Base-by-base conservation (phyloP, 2,888 invertebrate genomes). In the Horisme vitalbata region DNA sequence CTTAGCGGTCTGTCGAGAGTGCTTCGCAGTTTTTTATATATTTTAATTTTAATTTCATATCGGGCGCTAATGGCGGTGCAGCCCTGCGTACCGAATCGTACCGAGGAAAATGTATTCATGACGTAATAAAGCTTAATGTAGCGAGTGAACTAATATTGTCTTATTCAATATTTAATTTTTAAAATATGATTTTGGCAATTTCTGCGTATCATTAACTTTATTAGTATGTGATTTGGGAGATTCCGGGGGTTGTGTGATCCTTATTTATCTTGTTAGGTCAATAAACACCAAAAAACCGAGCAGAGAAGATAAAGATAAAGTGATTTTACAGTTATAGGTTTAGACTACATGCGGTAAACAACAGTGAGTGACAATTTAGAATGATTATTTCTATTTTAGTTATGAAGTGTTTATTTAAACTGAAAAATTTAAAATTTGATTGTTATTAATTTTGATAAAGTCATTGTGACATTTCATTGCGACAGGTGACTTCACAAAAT, bases 41-140 rank as follows among this genome's bases (percentile, higher is more conserved):
- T 89, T 88, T 89, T 87, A 88, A 88, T 88, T 89, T 89, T 86
- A 87, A 88, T 88, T 88, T 89, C 86, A 89, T 88, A 88, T 87
- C 86, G 81, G 76, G 86, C 77, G 85, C 78, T 89, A 88, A 88
- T 89, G 83, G 87, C 75, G 70, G 79, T 75, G 66, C 79, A 85
- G 85, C 88, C 86, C 86, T 84, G 88, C 89, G 84, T 84, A 76
- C 75, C 87, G 83, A 88, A 88, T 88, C 75, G 79, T 65, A 62
- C 72, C 71, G 71, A 76, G 72, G 75, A 72, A 75, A 84, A 87
- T 87, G 79, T 84, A 88, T 88, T 88, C 89, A 88, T 83, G 67
- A 65, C 71, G 80, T 75, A 77, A 88, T 89, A 84, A 89, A 88
- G 85, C 76, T 80, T 80, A 88, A 89, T 89, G 89, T 87, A 83